Conservation (phyloP, 2,888 invertebrate species). For the Carabus problematicus region DNA sequence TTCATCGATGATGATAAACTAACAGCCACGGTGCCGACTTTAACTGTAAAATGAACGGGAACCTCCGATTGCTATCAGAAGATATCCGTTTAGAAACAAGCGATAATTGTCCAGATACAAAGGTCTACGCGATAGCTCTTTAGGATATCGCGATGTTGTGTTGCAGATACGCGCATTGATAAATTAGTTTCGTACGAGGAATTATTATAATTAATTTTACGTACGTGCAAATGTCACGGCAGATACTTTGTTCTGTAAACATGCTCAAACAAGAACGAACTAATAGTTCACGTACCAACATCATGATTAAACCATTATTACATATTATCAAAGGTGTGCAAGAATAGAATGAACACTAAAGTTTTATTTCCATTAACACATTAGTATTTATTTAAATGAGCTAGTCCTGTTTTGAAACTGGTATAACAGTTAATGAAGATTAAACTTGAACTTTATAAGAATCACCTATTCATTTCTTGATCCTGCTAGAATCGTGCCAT, state of each 20-base stretch:
- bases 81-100: constrained; percentile 39
- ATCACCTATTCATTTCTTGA: not conserved
- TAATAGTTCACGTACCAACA: not conserved
- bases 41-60: constrained; percentile 35
- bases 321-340: too few relatives aligned
- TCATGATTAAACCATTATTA: too few relatives aligned
- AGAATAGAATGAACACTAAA: too few relatives aligned
- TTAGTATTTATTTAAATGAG: too few relatives aligned
- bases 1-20: not conserved
- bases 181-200: constrained; percentile 9
- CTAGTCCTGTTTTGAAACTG: too few relatives aligned
- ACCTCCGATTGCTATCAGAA: constrained; percentile 32
- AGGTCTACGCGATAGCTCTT: constrained; percentile 16
- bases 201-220: constrained; percentile 13
- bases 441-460: too few relatives aligned
- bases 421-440: too few relatives aligned
- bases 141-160: constrained; percentile 21
- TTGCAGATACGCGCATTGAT: not conserved
- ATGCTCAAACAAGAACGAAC: too few relatives aligned
- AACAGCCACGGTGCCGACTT: constrained; percentile 13
- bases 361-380: too few relatives aligned
- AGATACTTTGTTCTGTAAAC: too few relatives aligned
- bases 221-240: too few relatives aligned
- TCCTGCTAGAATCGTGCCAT: not conserved
- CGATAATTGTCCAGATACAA: constrained; percentile 35